Base-by-base conservation (phyloP, 2,113 vertebrate species). In the Nicator chloris region DNA sequence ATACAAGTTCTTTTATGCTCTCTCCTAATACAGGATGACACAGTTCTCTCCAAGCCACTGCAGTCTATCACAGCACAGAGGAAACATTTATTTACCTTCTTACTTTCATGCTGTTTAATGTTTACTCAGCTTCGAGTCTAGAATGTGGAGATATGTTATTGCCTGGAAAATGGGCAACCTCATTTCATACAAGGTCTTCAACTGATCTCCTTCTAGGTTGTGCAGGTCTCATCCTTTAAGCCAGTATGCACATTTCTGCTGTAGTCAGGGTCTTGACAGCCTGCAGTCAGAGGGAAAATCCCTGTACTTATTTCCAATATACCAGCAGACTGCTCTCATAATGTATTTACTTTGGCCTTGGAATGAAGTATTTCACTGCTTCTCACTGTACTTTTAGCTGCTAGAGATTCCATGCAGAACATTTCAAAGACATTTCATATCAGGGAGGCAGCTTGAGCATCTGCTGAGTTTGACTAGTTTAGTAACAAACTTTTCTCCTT, bases 401-500 rank as follows among this genome's bases (percentile, higher is more conserved):
- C 28, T 75, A 56, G 27, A 59, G 28, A 68, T 60, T 71, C 28
- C 31, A n/a, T 17, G 26, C 31, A 37, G 47, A 90, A 51, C 6
- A 13, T 63, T 73, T 70, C 28, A 92, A 76, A 77, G 75, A 73
- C 2, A 26, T 60, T 92, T 90, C 9, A 2, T 56, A 56, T 59
- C 44, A 80, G 35, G 40, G 28, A 95, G 60, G 56, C 71, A 91
- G 47, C 56, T 60, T 66, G 64, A 90, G 11, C 82, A 44, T 59
- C 57, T 82, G 66, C 26, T 73, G 56, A 57, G 7, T 83, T 81
- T 96, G 61, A 53, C 76, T 90, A 60, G 75, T 81, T 66, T 23
- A 54, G 51, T 90, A 94, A 91, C 83, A 84, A 93, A 65, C 24
- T 69, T 78, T 88, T 85, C 59, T 80, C 78, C 50, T 90, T 76